phyloP scores from a whole-genome alignment of 2,888 invertebrate species.

The Callimorpha dominula region DNA sequence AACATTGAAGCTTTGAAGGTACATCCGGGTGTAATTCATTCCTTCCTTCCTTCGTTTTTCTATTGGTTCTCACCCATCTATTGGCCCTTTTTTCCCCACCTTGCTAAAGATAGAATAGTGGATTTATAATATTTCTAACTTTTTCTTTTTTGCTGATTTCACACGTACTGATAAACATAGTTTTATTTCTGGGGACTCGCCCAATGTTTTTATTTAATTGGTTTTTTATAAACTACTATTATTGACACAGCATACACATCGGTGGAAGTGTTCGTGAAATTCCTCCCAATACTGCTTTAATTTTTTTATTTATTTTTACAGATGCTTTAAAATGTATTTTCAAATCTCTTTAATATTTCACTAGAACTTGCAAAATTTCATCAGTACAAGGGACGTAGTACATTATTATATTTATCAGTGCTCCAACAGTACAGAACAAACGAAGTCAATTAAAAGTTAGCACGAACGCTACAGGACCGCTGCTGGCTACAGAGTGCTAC shows the following conservation, averaged over 20 bases:
- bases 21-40: too few relatives aligned
- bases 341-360: background rate
- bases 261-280: background rate
- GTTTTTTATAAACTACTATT: background rate
- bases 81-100: too few relatives aligned
- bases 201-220: background rate
- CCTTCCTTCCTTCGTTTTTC: too few relatives aligned
- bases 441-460: slow-evolving; percentile 15
- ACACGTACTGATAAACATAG: too few relatives aligned
- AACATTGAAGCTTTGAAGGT: too few relatives aligned
- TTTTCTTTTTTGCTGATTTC: too few relatives aligned
- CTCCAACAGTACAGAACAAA: slow-evolving; percentile 7
- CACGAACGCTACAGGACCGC: background rate
- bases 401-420: slow-evolving; percentile 1
- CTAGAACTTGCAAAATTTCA: background rate
- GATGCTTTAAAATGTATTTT: background rate
- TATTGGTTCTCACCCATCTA: too few relatives aligned
- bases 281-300: background rate
- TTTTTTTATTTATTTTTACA: background rate
- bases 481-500: background rate
- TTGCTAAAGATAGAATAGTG: too few relatives aligned
- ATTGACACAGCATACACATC: too few relatives aligned
- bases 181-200: too few relatives aligned
- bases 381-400: background rate
- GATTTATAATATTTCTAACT: too few relatives aligned